Base-by-base conservation (phyloP, 1,140 invertebrate species). In the Drosophila setifemur region DNA sequence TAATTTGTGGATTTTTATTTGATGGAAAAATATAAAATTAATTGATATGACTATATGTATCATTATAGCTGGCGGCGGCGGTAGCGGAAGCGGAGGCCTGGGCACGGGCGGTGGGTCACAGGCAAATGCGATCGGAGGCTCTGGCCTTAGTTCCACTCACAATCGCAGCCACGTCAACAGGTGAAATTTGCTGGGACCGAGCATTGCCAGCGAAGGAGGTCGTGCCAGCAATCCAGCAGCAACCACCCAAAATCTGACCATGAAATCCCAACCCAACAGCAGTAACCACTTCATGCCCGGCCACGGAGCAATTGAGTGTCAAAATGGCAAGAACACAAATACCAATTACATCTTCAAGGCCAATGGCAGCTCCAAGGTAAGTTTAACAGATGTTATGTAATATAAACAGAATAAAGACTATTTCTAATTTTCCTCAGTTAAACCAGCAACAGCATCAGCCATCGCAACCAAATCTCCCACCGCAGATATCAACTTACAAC, bases 81-180 rank as follows among this genome's bases (percentile, higher is more conserved):
- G 37, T 7, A 21, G 6, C 53, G 55, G 60, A 4, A 29, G 60
- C 4, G 60, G 28, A 9, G 61, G 63, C 3, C 45, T 39, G 4
- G 47, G 60, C 19, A 25, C 63, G 23, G 53, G 64, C 2, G 42
- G 63, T 1, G 42, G 57, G 6, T 48, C 60, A 1, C 88, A 89
- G 44, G 53, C 64, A 8, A 90, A 89, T 67, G 55, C 74, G 14
- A 90, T 88, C 23, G 70, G 66, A 19, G 68, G 70, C 26, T 40
- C 71, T 29, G 88, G 77, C 4, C 66, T 89, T 14, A 90, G 72
- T 70, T 77, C 88, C 4, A 90, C 85, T 70, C 88, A 90, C 45
- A 90, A 89, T 82, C 89, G 89, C 45, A 90, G 69, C 21, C 89
- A 90, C 39, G 89, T 90, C 76, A 90, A 90, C 26, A 90, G 89